These are phyloP conservation scores for Montipora efflorescens DNA, from an alignment of 64 coral and sea anemone genomes.

Conservation along the genomic window DNA sequence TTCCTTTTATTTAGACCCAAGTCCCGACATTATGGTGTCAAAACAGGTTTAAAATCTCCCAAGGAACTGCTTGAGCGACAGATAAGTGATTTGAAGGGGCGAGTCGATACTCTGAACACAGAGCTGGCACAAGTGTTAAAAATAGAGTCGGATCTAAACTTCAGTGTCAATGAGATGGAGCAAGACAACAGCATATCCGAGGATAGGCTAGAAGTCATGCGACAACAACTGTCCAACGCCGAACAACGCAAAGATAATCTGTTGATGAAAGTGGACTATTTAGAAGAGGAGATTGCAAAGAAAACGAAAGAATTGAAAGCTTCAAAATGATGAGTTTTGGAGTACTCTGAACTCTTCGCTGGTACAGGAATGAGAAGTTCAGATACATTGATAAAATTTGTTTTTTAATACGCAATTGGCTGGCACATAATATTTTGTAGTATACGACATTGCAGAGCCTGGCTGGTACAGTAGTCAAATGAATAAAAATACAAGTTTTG, in stretches of 20 bases:
- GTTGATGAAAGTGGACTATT: conserved; percentile 73
- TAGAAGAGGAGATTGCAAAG: conserved; percentile 84
- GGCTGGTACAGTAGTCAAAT: no score
- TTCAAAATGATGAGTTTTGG: background rate
- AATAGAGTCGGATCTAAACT: conserved; percentile 76
- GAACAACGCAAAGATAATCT: conserved; percentile 82
- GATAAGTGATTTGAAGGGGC: conserved; percentile 74
- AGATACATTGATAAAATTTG: background rate
- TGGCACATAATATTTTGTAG: background rate
- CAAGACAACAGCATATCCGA: conserved; percentile 62
- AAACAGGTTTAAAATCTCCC: conserved; percentile 65
- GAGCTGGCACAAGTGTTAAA: conserved; percentile 87
- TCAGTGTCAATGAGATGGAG: conserved; percentile 66
- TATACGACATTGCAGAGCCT: background rate
- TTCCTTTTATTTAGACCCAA: conserved; percentile 15
- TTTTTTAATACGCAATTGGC: background rate
- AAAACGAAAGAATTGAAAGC: conserved; percentile 61
- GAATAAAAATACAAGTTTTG: background rate
- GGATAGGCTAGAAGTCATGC: conserved; percentile 62
- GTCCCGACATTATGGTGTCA: conserved; percentile 9
- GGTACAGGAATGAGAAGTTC: background rate
- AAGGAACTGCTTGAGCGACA: conserved; percentile 87
- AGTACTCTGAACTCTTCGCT: background rate
- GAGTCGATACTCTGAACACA: conserved; percentile 72
- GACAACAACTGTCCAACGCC: conserved; percentile 70